phyloP scores from a whole-genome alignment of 2,797 vertebrate species.

The Capromys pilorides region DNA sequence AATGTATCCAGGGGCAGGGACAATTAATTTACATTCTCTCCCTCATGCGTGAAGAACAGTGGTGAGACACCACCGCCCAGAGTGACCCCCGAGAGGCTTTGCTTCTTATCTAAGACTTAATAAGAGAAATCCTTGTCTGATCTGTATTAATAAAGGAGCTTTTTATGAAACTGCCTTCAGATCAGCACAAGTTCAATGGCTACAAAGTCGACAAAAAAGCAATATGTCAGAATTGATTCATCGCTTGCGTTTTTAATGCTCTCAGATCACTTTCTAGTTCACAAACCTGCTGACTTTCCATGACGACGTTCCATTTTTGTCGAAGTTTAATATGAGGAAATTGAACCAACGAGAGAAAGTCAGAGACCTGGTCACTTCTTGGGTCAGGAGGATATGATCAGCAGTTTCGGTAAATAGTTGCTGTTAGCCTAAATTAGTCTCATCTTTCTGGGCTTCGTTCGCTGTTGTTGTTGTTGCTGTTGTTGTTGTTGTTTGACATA shows the following conservation, averaged over 20 bases:
- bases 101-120: not conserved
- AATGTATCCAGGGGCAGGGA: not conserved
- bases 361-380: not conserved
- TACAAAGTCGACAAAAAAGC: constrained; percentile 48
- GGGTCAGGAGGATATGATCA: not conserved
- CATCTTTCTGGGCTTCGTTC: not conserved
- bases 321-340: constrained; percentile 47
- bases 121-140: constrained; percentile 34
- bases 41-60: not conserved
- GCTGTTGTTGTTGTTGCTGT: not conserved
- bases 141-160: constrained; percentile 43
- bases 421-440: not conserved
- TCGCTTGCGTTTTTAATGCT: not conserved
- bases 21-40: constrained; percentile 4
- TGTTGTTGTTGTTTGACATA: not conserved
- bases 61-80: constrained; percentile 42
- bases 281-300: constrained; percentile 4
- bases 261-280: constrained; percentile 42
- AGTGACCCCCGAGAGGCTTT: not conserved
- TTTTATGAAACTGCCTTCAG: constrained; percentile 51
- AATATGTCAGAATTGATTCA: constrained; percentile 38
- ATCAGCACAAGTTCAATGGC: not conserved
- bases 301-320: not conserved
- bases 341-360: not conserved
- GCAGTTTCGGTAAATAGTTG: not conserved